Base-by-base conservation (phyloP, 2,797 vertebrate species). In the Microhierax caerulescens region DNA sequence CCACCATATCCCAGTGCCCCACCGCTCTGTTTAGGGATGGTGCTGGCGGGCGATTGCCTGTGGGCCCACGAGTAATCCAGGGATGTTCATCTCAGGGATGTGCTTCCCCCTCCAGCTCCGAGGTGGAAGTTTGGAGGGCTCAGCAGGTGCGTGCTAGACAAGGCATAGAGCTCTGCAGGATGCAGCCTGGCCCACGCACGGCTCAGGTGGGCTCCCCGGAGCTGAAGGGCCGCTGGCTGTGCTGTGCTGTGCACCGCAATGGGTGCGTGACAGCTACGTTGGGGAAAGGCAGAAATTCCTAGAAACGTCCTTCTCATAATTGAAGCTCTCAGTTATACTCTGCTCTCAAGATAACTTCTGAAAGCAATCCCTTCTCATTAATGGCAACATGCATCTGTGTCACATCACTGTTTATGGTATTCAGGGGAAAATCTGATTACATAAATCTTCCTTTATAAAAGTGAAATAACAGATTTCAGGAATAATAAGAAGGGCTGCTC, bases 281-380 rank as follows among this genome's bases (percentile, higher is more conserved):
- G 61, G 85, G 51, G 45, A 32, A 79, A 89, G 34, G 21, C 53
- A 86, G 57, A 60, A 69, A 75, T 68, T 82, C 64, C 60, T 57
- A 60, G 79, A 83, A 88, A 47, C 2, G 1, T 61, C 82, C 61
- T 72, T 14, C n/a, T 84, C 37, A 4, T 77, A 53, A 76, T 0
- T 32, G 48, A 75, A 61, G 10, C 20, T 61, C 69, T 81, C 36
- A 13, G 64, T 89, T 85, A 30, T 72, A 30, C 57, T 61, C 22
- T 83, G 50, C 47, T 68, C 50, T 86, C 72, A 54, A 57, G 73
- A 57, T 39, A 93, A 78, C 77, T 93, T 88, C 7, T 82, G 93
- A 95, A 94, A 93, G 53, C 53, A 84, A 86, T 68, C 53, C 69
- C 50, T 81, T 86, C 90, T 84, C 48, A n/a, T 93, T 94, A 92